Evolutionary conservation across 2,113 vertebrate species (phyloP).

Genomic region (Marcusenius ussheri): DNA sequence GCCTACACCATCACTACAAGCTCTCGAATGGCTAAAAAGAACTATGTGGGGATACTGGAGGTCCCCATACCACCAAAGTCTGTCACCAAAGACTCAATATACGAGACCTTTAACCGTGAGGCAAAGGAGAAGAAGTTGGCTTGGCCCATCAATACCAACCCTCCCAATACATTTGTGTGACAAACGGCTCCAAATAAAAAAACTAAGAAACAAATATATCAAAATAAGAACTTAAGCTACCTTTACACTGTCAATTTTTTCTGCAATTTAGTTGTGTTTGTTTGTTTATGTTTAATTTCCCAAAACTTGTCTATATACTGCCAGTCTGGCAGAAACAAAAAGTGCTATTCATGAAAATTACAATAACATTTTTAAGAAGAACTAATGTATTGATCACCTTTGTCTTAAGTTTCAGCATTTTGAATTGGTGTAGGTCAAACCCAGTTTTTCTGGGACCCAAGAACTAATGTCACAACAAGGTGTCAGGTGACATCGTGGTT

Average conservation of each 20-base stretch:
- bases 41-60: slow-evolving; percentile 83
- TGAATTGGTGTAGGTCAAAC: not conserved
- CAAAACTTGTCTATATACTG: not conserved
- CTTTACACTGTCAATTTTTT: not conserved
- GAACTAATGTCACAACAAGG: not conserved
- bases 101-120: slow-evolving; percentile 78
- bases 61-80: slow-evolving; percentile 63
- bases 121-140: slow-evolving; percentile 84
- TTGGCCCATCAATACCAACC: slow-evolving; percentile 81
- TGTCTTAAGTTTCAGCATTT: not conserved
- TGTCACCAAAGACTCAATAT: slow-evolving; percentile 71
- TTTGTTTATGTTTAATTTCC: not conserved
- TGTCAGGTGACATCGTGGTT: not conserved
- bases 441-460: not conserved
- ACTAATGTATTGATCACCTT: not conserved
- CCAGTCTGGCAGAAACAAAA: not conserved
- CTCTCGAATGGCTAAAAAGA: slow-evolving; percentile 86
- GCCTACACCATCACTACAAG: slow-evolving; percentile 92
- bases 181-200: not conserved
- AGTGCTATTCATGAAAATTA: not conserved
- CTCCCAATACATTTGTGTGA: slow-evolving; percentile 85
- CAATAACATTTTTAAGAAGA: not conserved
- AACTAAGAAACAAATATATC: not conserved
- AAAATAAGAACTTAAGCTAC: not conserved
- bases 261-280: not conserved